Conservation (phyloP, 2,113 vertebrate genomes). For the Apteryx owenii region DNA sequence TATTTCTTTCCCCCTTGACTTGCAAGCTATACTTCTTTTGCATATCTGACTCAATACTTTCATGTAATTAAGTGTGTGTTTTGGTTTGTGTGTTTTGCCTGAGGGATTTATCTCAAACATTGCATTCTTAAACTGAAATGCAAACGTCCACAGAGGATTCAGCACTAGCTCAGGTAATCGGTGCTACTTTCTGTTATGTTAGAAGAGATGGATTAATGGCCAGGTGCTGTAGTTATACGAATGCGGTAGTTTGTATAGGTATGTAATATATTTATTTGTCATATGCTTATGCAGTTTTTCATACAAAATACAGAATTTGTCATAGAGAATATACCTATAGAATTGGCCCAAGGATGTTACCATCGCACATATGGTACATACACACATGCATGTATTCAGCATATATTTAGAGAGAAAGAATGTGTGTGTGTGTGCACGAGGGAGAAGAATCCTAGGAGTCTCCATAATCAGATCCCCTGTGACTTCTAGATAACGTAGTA, state of each 20-base stretch:
- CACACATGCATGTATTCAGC: rapidly evolving
- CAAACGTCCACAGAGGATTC: not conserved
- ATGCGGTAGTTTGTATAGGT: not conserved
- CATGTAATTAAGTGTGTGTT: not conserved
- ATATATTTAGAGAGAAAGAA: not conserved
- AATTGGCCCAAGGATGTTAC: not conserved
- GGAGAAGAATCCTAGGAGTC: not conserved
- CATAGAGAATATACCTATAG: not conserved
- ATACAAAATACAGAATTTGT: not conserved
- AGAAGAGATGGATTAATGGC: not conserved
- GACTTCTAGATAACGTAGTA: not conserved
- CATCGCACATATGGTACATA: rapidly evolving
- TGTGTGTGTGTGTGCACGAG: not conserved
- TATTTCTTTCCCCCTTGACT: not conserved
- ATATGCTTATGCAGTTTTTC: not conserved
- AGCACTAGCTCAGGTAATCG: rapidly evolving
- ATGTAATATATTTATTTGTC: not conserved
- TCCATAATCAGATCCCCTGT: not conserved
- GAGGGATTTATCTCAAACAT: not conserved
- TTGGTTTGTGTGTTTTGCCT: not conserved
- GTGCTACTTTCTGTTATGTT: not conserved
- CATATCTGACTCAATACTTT: not conserved
- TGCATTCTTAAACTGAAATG: not conserved
- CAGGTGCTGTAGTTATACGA: not conserved
- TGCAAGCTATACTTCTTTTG: not conserved